Evolutionary conservation across 2,888 invertebrate genomes (phyloP), one percentile per base, ranked within the genome.

Genomic region (Drosophila stalkeri): DNA sequence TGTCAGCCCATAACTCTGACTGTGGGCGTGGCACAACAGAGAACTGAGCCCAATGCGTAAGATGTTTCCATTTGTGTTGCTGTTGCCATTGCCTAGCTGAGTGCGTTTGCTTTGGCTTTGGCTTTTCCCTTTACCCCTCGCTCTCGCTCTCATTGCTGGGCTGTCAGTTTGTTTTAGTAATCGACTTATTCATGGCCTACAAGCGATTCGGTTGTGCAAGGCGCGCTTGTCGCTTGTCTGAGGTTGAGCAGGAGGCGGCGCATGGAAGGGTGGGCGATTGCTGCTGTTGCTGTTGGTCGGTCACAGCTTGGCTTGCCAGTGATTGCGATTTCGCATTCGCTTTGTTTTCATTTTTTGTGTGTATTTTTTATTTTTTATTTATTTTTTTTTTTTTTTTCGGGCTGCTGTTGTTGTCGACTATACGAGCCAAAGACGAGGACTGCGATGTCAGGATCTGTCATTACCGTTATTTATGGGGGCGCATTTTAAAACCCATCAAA

Each of bases 171-270:
- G 80, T 72, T 79, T 85, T 80, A 72, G 89, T 90, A 84, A 84
- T 84, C 90, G 90, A 90, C 84, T 90, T 82, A 82, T 79, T 90
- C 90, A 84, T 88, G 72, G 90, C 89, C 89, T 82, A 80, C 89
- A 80, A 90, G 77, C 86, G 71, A 69, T 90, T 86, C 75, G 72
- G 75, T 65, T 77, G 81, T 62, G 57, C 39, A 37, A 18, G 65
- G 39, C 12, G 23, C 59, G 37, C 59, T 59, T 41, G 37, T 31
- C 11, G n/a, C n/a, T 14, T 11, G n/a, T 11, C 39, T 39, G 12
- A 6, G n/a, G 6, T 4, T 16, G 5, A 14, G 37, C 37, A 14
- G 37, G 37, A 37, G 37, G 14, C 14, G 14, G 37, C 4, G 37
- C 12, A 2, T 14, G 23, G 18, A 2, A 12, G 12, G 14, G 1